Evolutionary conservation across 2,113 vertebrate species (phyloP), one percentile per base, ranked within the genome.

Genomic region (Corythornis vintsioides): DNA sequence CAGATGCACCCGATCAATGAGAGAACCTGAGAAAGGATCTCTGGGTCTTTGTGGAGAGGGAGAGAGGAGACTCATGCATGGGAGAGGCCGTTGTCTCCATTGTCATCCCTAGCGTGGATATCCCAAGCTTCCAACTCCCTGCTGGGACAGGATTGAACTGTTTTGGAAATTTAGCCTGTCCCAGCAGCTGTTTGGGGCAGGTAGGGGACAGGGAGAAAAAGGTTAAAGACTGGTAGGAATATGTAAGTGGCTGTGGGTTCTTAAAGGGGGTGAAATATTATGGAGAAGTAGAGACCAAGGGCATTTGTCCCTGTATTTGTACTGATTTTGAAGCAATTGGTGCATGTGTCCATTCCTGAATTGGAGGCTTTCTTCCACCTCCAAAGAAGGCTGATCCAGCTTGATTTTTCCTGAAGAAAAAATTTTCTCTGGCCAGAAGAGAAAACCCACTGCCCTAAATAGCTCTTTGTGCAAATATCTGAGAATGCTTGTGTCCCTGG

Each of bases 1-100:
- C 91, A 95, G 94, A 96, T 96, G 90, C 67, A 67, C 28, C 18
- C 56, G 22, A 95, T 95, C 95, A 95, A 96, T 95, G 79, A 86
- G 25, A 91, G 43, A 88, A 95, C 22, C 64, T 91, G 75, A 96
- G 79, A 95, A 89, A 92, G 33, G 56, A 73, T 86, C 75, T 43
- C 56, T 22, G 61, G 79, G 72, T 75, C 60, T 85, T 83, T 1
- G 1, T 70, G 59, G 24, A 45, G 79, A 83, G 75, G 45, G 73
- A 87, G 38, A 63, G 13, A 7, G 21, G 21, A 82, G 13, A 10
- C 31, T 92, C 35, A 29, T 5, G 8, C 6, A 29, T 1, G 0
- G 43, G 31, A 31, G 47, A 9, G 50, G 5, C 17, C 28, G 42
- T 70, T 2, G 0, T 59, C 52, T 89, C 52, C 25, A 1, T 33